Percentiles rank a stretch among this genome's conserved stretches.
Conservation (phyloP, 2,797 vertebrate genomes). For the Harpagifer antarcticus region DNA sequence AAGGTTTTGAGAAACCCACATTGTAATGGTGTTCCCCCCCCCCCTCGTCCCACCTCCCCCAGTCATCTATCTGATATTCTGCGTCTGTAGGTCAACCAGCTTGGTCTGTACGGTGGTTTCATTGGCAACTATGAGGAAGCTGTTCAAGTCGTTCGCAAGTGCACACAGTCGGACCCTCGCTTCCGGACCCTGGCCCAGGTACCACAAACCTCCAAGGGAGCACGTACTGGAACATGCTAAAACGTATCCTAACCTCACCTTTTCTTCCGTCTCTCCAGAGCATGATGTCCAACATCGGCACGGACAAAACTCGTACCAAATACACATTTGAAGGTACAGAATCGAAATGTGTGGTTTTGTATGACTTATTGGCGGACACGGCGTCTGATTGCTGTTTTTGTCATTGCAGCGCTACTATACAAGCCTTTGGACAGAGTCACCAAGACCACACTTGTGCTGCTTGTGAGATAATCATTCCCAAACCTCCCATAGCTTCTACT, state of each 20-base stretch:
- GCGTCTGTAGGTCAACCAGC: conserved; percentile 79
- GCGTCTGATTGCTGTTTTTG: conserved; percentile 26
- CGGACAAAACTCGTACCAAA: conserved; percentile 70
- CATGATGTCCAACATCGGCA: conserved; percentile 78
- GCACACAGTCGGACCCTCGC: conserved; percentile 75
- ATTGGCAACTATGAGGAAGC: conserved; percentile 85
- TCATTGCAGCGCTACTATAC: conserved; percentile 82
- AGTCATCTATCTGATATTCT: neutral
- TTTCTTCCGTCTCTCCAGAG: conserved; percentile 66
- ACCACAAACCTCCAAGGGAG: neutral
- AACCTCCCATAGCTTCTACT: neutral
- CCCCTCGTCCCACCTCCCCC: no score
- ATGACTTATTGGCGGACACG: neutral
- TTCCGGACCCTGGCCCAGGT: conserved; percentile 85
- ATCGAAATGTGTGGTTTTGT: neutral
- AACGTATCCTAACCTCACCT: neutral
- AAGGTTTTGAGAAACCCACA: no score
- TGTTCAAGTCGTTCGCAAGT: conserved; percentile 77
- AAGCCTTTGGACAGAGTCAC: conserved; percentile 86
- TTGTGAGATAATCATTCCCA: conserved; percentile 64
- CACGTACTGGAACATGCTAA: no score
- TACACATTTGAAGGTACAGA: conserved; percentile 84
- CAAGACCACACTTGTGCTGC: conserved; percentile 83
- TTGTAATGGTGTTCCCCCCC: no score
- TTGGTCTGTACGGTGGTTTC: conserved; percentile 84